A percentile compares a stretch with the other conserved stretches of the same genome.
Evolutionary conservation across 2,888 invertebrate species (phyloP).

Genomic region (Sussaba pulchella): DNA sequence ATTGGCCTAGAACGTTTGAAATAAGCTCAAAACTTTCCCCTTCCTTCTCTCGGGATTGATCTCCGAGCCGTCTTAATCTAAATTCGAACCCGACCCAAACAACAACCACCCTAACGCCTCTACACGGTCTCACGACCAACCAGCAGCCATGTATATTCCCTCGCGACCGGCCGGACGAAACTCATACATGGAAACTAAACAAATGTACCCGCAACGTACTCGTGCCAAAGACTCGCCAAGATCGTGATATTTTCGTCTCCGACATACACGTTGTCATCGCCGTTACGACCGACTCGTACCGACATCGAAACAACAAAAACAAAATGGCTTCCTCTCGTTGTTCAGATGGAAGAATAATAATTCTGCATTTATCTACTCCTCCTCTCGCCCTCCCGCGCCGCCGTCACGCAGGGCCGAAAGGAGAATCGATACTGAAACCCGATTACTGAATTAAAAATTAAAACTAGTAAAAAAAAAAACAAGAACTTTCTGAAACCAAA

Average conservation of each 20-base stretch:
- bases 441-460: neutral
- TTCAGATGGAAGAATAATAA: neutral
- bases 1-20: too few relatives aligned
- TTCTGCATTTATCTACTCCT: conserved; percentile 18
- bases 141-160: too few relatives aligned
- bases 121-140: too few relatives aligned
- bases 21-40: too few relatives aligned
- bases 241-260: conserved; percentile 32
- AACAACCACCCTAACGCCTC: too few relatives aligned
- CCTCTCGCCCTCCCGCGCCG: too few relatives aligned
- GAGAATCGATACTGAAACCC: conserved; percentile 26
- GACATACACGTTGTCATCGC: conserved; percentile 19
- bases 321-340: neutral
- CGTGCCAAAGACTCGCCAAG: conserved; percentile 32
- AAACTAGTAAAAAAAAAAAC: neutral
- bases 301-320: neutral
- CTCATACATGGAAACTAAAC: conserved; percentile 1
- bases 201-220: conserved; percentile 12
- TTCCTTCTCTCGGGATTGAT: too few relatives aligned
- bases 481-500: neutral
- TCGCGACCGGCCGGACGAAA: too few relatives aligned
- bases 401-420: too few relatives aligned
- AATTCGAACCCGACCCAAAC: too few relatives aligned
- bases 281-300: neutral
- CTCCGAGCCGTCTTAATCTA: too few relatives aligned